phyloP scores from a whole-genome alignment of 2,113 vertebrate genomes.

The Sorex araneus region DNA sequence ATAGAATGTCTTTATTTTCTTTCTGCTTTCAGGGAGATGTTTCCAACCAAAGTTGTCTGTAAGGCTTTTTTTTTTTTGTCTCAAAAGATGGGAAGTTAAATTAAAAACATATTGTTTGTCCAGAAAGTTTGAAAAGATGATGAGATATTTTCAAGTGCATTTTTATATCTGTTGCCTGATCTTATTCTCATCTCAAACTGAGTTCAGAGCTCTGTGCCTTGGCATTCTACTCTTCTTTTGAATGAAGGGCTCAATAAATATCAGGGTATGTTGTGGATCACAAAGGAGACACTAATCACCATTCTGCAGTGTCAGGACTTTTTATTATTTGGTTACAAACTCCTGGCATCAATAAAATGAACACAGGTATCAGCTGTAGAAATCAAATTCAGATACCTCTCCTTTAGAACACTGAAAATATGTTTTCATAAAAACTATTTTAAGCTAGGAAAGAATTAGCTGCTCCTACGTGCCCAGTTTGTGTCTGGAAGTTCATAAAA shows the following conservation, averaged over 20 bases:
- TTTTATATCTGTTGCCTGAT: not conserved
- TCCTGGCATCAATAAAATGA: not conserved
- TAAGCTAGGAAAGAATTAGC: not conserved
- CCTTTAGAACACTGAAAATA: constrained; percentile 13
- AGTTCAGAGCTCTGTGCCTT: not conserved
- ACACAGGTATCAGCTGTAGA: not conserved
- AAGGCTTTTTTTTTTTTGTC: not conserved
- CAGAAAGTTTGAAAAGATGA: not conserved
- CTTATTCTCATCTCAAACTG: constrained; percentile 20
- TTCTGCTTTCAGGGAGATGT: not conserved
- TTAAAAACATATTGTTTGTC: constrained; percentile 17
- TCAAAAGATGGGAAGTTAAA: constrained; percentile 24
- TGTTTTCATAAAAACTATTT: constrained; percentile 4
- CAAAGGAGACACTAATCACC: not conserved
- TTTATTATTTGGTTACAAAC: not conserved
- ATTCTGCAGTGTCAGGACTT: not conserved
- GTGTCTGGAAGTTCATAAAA: not conserved
- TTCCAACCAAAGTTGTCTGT: not conserved
- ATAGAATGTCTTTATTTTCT: not conserved
- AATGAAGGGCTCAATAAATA: not conserved
- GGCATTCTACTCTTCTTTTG: not conserved
- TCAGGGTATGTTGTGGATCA: not conserved
- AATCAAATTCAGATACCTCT: not conserved
- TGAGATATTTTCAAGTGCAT: constrained; percentile 14
- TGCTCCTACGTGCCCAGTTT: not conserved